These are phyloP conservation scores for Phengaris alcon DNA, from an alignment of 2,888 invertebrate genomes.

Conservation along the genomic window DNA sequence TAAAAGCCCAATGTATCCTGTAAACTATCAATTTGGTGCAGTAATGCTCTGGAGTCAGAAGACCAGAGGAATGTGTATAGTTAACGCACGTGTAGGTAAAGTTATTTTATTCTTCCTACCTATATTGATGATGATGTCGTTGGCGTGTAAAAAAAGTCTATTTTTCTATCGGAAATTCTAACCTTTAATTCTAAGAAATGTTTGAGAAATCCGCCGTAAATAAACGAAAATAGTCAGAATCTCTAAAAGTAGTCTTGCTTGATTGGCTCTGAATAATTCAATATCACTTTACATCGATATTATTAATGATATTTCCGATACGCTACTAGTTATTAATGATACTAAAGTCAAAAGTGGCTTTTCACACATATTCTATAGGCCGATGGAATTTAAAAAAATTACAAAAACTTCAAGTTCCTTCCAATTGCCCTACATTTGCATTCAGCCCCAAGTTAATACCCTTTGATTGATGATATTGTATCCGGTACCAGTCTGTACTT, in stretches of 20 bases:
- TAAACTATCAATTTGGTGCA: neutral
- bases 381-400: neutral
- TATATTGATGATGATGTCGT: too few species aligned
- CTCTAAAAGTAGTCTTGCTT: too few species aligned
- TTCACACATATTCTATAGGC: neutral
- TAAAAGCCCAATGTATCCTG: neutral
- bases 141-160: too few species aligned
- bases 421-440: constrained; percentile 18
- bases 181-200: too few species aligned
- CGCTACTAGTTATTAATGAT: neutral
- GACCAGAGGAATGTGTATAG: neutral
- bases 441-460: constrained; percentile 15
- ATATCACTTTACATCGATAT: neutral
- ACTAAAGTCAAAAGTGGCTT: neutral
- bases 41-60: neutral
- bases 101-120: neutral
- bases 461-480: constrained; percentile 39
- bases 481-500: constrained; percentile 38
- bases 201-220: too few species aligned
- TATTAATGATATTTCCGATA: neutral
- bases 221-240: too few species aligned
- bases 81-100: neutral
- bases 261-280: neutral
- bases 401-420: constrained; percentile 2
- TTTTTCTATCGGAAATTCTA: too few species aligned